Evolutionary conservation across 35 echinoderm and acorn worm genomes (phyloP), one percentile per base, ranked within the genome.

Genomic region (Strongylocentrotus purpuratus): DNA sequence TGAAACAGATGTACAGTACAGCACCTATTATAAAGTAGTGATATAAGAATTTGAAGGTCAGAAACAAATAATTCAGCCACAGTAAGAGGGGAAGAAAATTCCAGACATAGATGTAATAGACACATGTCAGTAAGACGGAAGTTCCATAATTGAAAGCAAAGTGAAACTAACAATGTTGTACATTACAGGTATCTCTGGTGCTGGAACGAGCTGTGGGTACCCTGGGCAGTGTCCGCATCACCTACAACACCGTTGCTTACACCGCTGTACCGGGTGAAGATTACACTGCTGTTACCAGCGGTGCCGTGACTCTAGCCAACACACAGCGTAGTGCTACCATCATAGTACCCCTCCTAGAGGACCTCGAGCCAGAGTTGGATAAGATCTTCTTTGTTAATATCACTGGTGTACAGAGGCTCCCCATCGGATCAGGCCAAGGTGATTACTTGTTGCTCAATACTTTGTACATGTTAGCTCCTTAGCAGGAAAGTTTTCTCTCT

Each of bases 301-400:
- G 97, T 18, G 95, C 94, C 11, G 47, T 99, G 28, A 95, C 95
- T 1, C 58, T 99, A 33, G 58, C 48, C 9, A 88, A 92, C 58
- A 47, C 58, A 33, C 71, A 97, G 33, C 85, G 92, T 18, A 94
- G 95, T 17, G 97, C 91, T 18, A 92, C 85, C 17, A 96, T 99
- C 46, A 85, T 92, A 0, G 94, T 97, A 7, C 90, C 92, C 13
- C 65, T 97, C 18, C 70, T 98, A 18, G 96, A 95, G 8, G 97
- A 96, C 33, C 46, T 95, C 7, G 86, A 94, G 0, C 98, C 98
- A 7, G 97, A 99, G 92, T 41, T 97, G 18, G 96, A 94, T 25
- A 96, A 99, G 71, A 65, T 94, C 11, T 99, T 99, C 96, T 98
- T 94, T 94, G 98, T 99, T 11, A 98, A 99, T 86, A 97, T 99